phyloP scores from a whole-genome alignment of 1,140 invertebrate genomes.

The Achatina immaculata region DNA sequence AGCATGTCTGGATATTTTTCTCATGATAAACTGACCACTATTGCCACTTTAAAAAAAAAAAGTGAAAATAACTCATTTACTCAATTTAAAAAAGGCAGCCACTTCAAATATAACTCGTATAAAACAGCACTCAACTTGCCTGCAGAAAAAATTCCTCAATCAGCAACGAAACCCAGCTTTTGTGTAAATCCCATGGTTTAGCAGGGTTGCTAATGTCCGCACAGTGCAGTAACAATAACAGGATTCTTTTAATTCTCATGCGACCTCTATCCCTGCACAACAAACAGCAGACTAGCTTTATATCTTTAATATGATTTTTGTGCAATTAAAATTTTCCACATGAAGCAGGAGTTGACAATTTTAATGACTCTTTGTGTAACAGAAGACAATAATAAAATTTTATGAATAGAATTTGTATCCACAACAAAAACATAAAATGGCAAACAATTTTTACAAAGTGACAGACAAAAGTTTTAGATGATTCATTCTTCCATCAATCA shows the following conservation, averaged over 20 bases:
- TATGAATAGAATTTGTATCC: not conserved
- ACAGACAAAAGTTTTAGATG: too few species aligned
- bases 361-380: not conserved
- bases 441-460: too few species aligned
- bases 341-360: not conserved
- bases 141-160: conserved; percentile 34
- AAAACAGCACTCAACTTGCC: not conserved
- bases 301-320: not conserved
- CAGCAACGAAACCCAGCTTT: conserved; percentile 31
- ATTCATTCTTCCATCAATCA: too few species aligned
- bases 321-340: too few species aligned
- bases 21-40: too few species aligned
- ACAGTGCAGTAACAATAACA: conserved; percentile 25
- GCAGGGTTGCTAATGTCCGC: conserved; percentile 39
- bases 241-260: conserved; percentile 16
- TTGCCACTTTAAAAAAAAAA: too few species aligned
- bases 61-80: too few species aligned
- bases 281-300: not conserved
- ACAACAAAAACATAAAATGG: too few species aligned
- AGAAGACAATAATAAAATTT: not conserved
- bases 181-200: conserved; percentile 34
- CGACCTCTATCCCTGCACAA: not conserved
- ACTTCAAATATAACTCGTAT: too few species aligned
- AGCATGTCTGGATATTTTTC: too few species aligned
- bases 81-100: too few species aligned